Conservation (phyloP, 1,140 invertebrate species). For the Heliconius hewitsoni region DNA sequence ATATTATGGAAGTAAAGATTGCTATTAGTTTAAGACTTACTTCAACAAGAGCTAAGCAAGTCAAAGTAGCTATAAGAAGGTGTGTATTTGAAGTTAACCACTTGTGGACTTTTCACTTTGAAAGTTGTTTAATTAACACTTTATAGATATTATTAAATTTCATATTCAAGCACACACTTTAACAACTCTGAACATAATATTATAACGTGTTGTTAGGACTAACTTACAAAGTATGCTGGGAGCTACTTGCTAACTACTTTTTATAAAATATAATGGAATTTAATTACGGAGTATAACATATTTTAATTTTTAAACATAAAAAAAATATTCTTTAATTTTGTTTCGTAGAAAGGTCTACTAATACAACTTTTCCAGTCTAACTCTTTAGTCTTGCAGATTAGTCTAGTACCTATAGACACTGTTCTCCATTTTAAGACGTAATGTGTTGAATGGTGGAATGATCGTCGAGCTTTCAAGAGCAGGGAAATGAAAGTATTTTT, state of each 20-base stretch:
- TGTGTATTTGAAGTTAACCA: conserved; percentile 20
- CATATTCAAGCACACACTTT: conserved; percentile 13
- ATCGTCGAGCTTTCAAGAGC: too few relatives aligned
- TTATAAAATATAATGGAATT: neutral
- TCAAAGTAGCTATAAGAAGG: neutral
- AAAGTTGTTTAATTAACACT: conserved; percentile 24
- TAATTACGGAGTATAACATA: neutral
- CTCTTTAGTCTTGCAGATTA: too few relatives aligned
- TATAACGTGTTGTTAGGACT: neutral
- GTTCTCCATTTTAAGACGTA: too few relatives aligned
- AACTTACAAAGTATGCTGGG: neutral
- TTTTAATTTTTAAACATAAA: neutral
- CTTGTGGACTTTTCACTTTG: conserved; percentile 12
- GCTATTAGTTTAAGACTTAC: neutral
- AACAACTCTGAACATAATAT: conserved; percentile 8
- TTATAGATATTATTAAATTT: conserved; percentile 15
- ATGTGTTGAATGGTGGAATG: too few relatives aligned
- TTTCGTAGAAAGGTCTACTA: too few relatives aligned
- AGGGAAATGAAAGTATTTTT: too few relatives aligned
- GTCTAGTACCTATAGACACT: too few relatives aligned
- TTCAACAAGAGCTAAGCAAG: conserved; percentile 3
- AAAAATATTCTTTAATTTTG: too few relatives aligned
- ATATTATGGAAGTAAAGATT: too few relatives aligned
- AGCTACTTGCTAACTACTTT: neutral
- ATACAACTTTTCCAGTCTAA: too few relatives aligned